These are phyloP conservation scores for Gymnopithys bicolor DNA, from an alignment of 2,797 vertebrate species.

Conservation along the genomic window DNA sequence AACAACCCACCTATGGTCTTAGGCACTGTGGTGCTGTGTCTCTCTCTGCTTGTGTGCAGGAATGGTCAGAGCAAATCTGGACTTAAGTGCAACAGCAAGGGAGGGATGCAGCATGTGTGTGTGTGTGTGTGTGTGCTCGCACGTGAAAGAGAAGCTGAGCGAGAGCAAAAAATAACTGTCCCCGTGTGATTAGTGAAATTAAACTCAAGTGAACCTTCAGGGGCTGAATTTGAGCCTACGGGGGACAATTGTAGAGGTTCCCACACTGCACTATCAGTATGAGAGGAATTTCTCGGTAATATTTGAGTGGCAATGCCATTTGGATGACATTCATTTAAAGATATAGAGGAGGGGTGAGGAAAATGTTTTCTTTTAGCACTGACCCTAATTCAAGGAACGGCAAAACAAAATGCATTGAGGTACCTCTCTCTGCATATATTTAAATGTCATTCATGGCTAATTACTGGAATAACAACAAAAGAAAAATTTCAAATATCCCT, in stretches of 20 bases:
- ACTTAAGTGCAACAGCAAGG: conserved; percentile 12
- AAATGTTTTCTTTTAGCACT: neutral
- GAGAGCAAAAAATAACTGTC: conserved; percentile 55
- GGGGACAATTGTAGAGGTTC: conserved; percentile 1
- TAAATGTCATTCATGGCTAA: neutral
- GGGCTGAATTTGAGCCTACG: neutral
- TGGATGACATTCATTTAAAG: conserved; percentile 2
- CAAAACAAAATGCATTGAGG: neutral
- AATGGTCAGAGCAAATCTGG: conserved; percentile 27
- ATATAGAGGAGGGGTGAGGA: neutral
- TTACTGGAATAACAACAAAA: neutral
- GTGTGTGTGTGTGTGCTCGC: neutral
- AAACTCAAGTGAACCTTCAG: conserved; percentile 46
- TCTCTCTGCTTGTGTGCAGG: neutral
- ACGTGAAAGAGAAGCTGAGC: conserved; percentile 18
- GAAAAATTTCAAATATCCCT: neutral
- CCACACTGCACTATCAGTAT: neutral
- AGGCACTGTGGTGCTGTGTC: neutral
- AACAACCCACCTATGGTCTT: neutral
- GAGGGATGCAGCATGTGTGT: neutral
- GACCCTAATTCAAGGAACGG: neutral
- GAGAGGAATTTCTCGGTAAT: neutral
- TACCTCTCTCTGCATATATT: neutral
- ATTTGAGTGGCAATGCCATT: neutral
- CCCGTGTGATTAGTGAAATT: conserved; percentile 32